phyloP scores from a whole-genome alignment of 2,888 invertebrate species.

The Lottia gigantea region DNA sequence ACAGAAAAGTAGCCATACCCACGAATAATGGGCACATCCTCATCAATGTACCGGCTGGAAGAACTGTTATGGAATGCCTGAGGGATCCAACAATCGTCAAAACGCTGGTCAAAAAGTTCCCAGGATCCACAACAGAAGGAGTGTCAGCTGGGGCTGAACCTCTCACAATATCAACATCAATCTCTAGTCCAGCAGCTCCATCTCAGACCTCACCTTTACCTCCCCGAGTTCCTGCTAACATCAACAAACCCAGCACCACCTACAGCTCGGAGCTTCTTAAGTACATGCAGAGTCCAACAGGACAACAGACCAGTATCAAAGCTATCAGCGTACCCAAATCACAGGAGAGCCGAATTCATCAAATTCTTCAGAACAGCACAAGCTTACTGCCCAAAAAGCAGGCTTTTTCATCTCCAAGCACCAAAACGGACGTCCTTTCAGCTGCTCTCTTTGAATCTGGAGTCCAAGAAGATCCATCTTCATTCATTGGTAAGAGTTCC shows the following conservation, averaged over 20 bases:
- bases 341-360: background rate
- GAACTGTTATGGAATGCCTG: background rate
- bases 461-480: background rate
- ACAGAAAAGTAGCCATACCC: background rate
- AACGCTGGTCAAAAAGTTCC: background rate
- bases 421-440: background rate
- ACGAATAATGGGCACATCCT: slow-evolving; percentile 1
- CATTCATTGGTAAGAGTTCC: background rate
- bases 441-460: slow-evolving; percentile 3
- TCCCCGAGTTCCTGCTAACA: background rate
- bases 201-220: background rate
- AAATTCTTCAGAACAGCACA: background rate
- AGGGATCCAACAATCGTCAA: background rate
- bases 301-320: background rate
- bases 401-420: background rate
- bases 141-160: background rate
- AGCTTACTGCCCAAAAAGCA: background rate
- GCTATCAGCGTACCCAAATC: background rate
- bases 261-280: background rate
- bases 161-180: background rate
- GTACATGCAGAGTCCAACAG: background rate
- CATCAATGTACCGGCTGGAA: background rate
- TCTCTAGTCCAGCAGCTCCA: background rate
- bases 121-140: background rate
- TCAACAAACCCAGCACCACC: background rate